phyloP scores from a whole-genome alignment of 2,113 vertebrate species.

The Cardinalis cardinalis region DNA sequence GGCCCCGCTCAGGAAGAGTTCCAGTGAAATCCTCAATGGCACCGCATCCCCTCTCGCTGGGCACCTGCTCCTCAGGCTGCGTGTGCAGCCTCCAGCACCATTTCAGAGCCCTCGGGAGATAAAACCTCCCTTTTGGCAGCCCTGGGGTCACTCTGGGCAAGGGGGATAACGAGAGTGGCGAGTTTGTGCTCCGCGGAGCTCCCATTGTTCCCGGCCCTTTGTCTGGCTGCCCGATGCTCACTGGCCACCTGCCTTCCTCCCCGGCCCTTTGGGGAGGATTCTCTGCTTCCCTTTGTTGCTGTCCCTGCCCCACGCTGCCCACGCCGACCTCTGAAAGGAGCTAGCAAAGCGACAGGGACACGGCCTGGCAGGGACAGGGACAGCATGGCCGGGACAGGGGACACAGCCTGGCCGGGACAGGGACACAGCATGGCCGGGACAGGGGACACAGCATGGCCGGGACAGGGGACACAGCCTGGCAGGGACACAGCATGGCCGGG shows the following conservation, averaged over 20 bases:
- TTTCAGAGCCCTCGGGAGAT: neutral
- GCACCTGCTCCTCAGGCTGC: neutral
- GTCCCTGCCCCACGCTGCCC: neutral
- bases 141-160: neutral
- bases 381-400: no score
- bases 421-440: no score
- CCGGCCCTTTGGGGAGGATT: neutral
- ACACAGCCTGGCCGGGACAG: neutral
- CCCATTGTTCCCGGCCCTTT: neutral
- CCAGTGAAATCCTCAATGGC: neutral
- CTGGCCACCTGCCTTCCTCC: slow-evolving; percentile 36
- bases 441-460: neutral
- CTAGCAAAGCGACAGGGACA: neutral
- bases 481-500: neutral
- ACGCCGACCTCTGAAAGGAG: neutral
- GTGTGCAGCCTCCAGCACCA: accelerated
- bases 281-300: neutral
- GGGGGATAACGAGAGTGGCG: neutral
- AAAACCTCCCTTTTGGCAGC: neutral
- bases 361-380: neutral
- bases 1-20: neutral
- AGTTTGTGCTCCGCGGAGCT: neutral
- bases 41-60: accelerated
- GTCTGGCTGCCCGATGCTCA: neutral
- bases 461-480: neutral